Base-by-base conservation (phyloP, 2,797 vertebrate genomes). In the Halcyon leucocephala region DNA sequence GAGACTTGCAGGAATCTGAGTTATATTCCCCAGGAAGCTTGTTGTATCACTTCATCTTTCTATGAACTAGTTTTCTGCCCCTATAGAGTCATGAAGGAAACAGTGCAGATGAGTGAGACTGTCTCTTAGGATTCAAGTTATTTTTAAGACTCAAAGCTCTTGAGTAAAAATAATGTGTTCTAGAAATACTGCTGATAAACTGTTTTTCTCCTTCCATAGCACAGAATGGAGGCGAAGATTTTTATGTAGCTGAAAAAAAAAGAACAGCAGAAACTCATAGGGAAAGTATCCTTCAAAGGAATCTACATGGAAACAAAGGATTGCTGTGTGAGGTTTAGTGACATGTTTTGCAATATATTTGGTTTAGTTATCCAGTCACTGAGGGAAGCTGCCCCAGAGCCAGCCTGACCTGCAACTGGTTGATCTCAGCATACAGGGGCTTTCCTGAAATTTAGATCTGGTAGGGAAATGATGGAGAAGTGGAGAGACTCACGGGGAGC, bases 141-240 rank as follows among this genome's bases (percentile, higher is more conserved):
- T 88, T 93, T 90, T 84, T 55, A 93, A 91, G 82, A 76, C 48
- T 54, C 54, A 69, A 90, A 95, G 22, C 37, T 51, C 73, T 72
- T 82, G 62, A 82, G 62, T 69, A 86, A 93, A 91, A 93, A 61
- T 35, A 74, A 72, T 25, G 33, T 48, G 15, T 31, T 91, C 90
- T 69, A 84, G 48, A 90, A 80, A 79, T 48, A 82, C 14, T 2
- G 71, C 81, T 62, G 11, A 22, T 55, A 76, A 72, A 7, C 17
- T 14, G 21, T 67, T 21, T 92, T 83, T 74, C 44, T 33, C 54
- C 8, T 46, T 54, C 20, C 28, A 17, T 16, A 18, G 16, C 7
- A 15, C 1, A 3, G 42, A 80, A 66, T 6, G 28, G 37, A 65
- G 5, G 25, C 14, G 13, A 85, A 90, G 24, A 39, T 35, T 82